A percentile compares a stretch with the other conserved stretches of the same genome.
phyloP scores from a whole-genome alignment of 2,113 vertebrate genomes.

The Opisthocomus hoazin region DNA sequence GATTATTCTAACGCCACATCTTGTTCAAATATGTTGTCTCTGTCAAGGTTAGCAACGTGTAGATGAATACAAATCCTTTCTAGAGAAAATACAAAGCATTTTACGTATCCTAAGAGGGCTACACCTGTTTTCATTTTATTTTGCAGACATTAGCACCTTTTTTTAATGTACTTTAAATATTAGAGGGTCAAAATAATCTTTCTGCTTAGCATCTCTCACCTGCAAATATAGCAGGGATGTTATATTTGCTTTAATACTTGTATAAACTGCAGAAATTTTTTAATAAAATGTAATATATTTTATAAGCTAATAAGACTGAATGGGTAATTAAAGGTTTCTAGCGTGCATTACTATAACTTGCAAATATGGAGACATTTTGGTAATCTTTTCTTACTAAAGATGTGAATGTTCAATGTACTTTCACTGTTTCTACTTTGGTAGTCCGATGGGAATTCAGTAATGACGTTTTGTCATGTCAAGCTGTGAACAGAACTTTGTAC shows the following conservation, averaged over 20 bases:
- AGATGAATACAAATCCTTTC: constrained; percentile 44
- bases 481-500: constrained; percentile 90
- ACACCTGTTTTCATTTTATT: constrained; percentile 54
- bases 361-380: constrained; percentile 81
- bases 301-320: constrained; percentile 83
- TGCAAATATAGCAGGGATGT: constrained; percentile 70
- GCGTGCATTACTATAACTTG: constrained; percentile 79
- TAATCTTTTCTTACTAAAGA: constrained; percentile 79
- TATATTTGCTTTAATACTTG: constrained; percentile 75
- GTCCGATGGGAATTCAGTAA: constrained; percentile 89
- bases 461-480: constrained; percentile 87
- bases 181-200: constrained; percentile 74
- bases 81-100: constrained; percentile 50
- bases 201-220: constrained; percentile 72
- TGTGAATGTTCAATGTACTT: constrained; percentile 82
- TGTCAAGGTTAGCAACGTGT: constrained; percentile 47
- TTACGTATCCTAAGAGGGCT: constrained; percentile 63
- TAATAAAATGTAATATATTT: constrained; percentile 83
- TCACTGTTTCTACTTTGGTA: constrained; percentile 82
- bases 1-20: not conserved
- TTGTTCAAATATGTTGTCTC: constrained; percentile 29
- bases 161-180: constrained; percentile 54
- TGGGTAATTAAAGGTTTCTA: constrained; percentile 87
- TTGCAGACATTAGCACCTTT: constrained; percentile 74
- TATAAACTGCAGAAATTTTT: constrained; percentile 76